phyloP scores from a whole-genome alignment of 2,888 invertebrate genomes.

The Amphipoea lucens region DNA sequence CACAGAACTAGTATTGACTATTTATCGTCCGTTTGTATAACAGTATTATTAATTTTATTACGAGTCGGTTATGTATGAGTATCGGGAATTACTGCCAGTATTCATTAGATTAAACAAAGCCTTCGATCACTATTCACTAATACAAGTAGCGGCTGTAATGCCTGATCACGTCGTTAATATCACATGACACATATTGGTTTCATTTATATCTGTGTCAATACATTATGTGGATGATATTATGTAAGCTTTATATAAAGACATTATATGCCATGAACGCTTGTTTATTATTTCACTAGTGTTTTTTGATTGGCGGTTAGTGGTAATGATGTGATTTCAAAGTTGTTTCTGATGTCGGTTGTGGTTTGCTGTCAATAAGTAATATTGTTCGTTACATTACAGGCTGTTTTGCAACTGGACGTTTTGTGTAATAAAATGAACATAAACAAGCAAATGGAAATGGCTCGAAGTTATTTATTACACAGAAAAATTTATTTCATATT shows the following conservation, averaged over 20 bases:
- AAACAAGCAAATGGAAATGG: slow-evolving; percentile 17
- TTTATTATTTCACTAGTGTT: not conserved
- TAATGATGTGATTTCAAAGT: slow-evolving; percentile 20
- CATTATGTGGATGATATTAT: not conserved
- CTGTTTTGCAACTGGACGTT: not conserved
- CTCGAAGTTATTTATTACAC: slow-evolving; percentile 24
- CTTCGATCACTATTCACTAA: slow-evolving; percentile 8
- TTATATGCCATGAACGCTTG: not conserved
- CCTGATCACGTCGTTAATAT: slow-evolving; percentile 25
- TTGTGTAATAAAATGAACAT: slow-evolving; percentile 11
- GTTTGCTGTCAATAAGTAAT: slow-evolving; percentile 6
- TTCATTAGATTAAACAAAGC: slow-evolving; percentile 33
- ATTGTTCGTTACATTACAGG: not conserved
- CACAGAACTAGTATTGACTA: slow-evolving; percentile 19
- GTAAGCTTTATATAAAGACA: not conserved
- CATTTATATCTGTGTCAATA: slow-evolving; percentile 21
- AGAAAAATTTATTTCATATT: slow-evolving; percentile 21
- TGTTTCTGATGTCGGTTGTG: slow-evolving; percentile 20
- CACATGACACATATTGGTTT: slow-evolving; percentile 10
- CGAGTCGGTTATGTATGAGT: slow-evolving; percentile 8
- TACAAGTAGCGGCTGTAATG: slow-evolving; percentile 15
- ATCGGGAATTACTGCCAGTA: slow-evolving; percentile 12
- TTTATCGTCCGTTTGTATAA: not conserved
- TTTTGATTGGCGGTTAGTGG: not conserved
- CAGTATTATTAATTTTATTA: slow-evolving; percentile 24